phyloP scores from a whole-genome alignment of 2,113 vertebrate genomes.

The Diadophis punctatus region DNA sequence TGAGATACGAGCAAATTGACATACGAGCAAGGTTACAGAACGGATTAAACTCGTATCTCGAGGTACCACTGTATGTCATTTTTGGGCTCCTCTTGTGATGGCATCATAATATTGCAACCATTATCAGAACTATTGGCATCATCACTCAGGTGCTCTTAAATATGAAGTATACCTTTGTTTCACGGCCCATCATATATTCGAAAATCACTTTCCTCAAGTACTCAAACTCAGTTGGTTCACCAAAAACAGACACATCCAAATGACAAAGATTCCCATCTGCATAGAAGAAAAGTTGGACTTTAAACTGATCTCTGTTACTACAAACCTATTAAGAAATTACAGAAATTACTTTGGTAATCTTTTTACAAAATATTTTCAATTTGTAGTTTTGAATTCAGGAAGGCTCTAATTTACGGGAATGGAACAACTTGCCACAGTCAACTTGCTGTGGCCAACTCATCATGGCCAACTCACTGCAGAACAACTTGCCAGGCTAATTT shows the following conservation, averaged over 20 bases:
- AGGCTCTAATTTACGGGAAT: not conserved
- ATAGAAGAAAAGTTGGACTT: conserved; percentile 44
- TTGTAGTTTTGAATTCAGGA: not conserved
- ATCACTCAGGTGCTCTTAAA: not conserved
- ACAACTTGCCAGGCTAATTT: too few species aligned
- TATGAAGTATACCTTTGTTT: conserved; percentile 85
- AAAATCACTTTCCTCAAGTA: conserved; percentile 96
- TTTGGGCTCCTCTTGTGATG: not conserved
- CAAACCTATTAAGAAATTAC: not conserved
- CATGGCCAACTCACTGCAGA: too few species aligned
- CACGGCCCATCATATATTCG: conserved; percentile 98
- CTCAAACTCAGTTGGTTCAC: conserved; percentile 91
- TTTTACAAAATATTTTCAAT: not conserved
- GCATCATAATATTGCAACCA: not conserved
- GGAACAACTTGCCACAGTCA: too few species aligned
- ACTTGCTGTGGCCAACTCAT: too few species aligned
- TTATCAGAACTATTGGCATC: not conserved
- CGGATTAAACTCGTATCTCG: too few species aligned
- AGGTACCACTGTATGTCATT: too few species aligned
- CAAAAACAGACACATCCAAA: conserved; percentile 70
- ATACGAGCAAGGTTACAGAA: too few species aligned
- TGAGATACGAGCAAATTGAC: too few species aligned
- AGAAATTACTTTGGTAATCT: not conserved
- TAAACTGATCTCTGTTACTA: not conserved
- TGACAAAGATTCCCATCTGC: conserved; percentile 78